These are phyloP conservation scores for Campylomormyrus numenius DNA, from an alignment of 2,113 vertebrate species.

Conservation along the genomic window DNA sequence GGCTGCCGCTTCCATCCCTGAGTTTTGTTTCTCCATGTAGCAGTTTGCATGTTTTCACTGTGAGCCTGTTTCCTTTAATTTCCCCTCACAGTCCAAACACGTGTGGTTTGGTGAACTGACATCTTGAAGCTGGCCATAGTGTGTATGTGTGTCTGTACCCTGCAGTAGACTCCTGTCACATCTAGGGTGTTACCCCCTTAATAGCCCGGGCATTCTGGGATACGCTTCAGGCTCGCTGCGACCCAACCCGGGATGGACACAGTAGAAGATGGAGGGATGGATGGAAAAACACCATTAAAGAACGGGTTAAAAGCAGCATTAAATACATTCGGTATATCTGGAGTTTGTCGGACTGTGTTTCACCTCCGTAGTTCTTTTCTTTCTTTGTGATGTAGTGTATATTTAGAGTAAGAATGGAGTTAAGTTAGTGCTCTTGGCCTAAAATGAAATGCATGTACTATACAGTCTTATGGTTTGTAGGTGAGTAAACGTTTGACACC, in stretches of 20 bases:
- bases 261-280: background rate
- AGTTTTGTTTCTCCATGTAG: background rate
- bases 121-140: background rate
- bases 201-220: background rate
- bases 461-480: background rate
- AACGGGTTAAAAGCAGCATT: background rate
- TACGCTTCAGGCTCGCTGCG: background rate
- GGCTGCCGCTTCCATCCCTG: background rate
- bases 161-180: background rate
- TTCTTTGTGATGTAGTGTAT: background rate
- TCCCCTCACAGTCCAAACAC: background rate
- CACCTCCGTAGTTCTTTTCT: background rate
- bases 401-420: background rate
- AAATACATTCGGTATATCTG: background rate
- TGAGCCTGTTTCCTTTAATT: background rate
- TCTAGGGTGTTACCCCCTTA: background rate
- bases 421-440: background rate
- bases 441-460: background rate
- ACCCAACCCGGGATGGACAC: background rate
- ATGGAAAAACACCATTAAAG: background rate
- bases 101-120: background rate
- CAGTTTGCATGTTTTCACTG: background rate
- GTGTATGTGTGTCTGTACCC: background rate
- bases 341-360: background rate
- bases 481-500: background rate